Base-by-base conservation (phyloP, 64 coral and sea anemone genomes). In the Anthopleura sola region DNA sequence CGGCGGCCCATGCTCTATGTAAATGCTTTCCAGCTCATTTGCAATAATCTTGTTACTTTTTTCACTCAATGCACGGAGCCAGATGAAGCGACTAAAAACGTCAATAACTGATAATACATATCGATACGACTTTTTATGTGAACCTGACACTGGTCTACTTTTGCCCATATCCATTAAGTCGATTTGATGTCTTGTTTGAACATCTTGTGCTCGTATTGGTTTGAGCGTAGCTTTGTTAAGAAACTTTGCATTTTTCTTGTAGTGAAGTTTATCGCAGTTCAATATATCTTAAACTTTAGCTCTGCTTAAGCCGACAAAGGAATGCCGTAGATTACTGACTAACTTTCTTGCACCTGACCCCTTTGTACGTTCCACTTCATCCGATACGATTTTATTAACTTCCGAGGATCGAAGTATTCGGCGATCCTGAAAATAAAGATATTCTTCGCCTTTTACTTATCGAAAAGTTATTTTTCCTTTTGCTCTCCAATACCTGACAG, bases 61-160 rank as follows among this genome's bases (percentile, higher is more conserved):
- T 24, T 75, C 38, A 6, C 18, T 1, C 5, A 1, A 88, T 20
- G 86, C 51, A 13, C 75, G 47, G 0, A 80, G 18, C 32, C 60
- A 88, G 5, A 88, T 5, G 60, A 88, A 88, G 23, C 86, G n/a
- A 62, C 86, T 88, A 44, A 80, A 88, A 10, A 88, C 37, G 26
- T 80, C 75, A 7, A 88, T 88, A 21, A 80, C 86, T 20, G 86
- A 80, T 37, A 79, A 78, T 14, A 80, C 44, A 55, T 80, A 79
- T 26, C 78, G 60, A n/a, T 79, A 87, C 0, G 11, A 77, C 85
- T 60, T n/a, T 87, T 44, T 26, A 38, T 38, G 18, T 33, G 40
- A 6, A 44, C 40, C 40, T 37, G 23, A 26, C 82, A 34, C n/a
- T n/a, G 1, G 0, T 20, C 37, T 20, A 33, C 34, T 66, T 24